Conservation (phyloP, 2,888 invertebrate species). For the Xestobium rufovillosum region DNA sequence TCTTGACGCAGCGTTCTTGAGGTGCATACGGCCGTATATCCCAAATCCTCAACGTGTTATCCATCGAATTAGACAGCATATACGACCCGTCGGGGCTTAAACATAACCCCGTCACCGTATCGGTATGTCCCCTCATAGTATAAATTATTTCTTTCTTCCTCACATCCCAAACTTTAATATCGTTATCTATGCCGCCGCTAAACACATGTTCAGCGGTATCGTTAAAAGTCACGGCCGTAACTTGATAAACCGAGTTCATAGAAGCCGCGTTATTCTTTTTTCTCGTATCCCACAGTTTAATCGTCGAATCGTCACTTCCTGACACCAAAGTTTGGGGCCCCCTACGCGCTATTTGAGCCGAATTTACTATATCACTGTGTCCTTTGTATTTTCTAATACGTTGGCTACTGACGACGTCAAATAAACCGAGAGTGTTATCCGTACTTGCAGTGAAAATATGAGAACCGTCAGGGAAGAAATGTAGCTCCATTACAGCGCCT, state of each 20-base stretch:
- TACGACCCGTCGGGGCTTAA: conserved; percentile 83
- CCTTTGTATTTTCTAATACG: conserved; percentile 87
- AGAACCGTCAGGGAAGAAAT: conserved; percentile 78
- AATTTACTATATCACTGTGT: conserved; percentile 69
- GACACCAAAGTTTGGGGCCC: conserved; percentile 88
- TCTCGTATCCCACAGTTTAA: conserved; percentile 89
- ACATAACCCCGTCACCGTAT: conserved; percentile 87
- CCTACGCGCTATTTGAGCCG: conserved; percentile 68
- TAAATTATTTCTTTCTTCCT: conserved; percentile 73
- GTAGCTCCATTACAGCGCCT: conserved; percentile 90
- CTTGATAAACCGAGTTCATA: conserved; percentile 64
- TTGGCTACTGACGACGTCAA: conserved; percentile 87
- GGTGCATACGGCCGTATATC: conserved; percentile 94
- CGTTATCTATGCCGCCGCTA: conserved; percentile 94
- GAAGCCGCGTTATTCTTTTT: conserved; percentile 71
- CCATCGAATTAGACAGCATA: conserved; percentile 94
- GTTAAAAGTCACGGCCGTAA: conserved; percentile 86
- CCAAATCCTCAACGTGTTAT: conserved; percentile 92
- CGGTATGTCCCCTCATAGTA: conserved; percentile 85
- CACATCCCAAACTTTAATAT: conserved; percentile 96
- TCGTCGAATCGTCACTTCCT: conserved; percentile 90
- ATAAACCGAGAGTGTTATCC: conserved; percentile 89
- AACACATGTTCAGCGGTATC: conserved; percentile 94
- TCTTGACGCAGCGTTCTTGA: conserved; percentile 85
- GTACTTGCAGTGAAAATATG: conserved; percentile 86